Evolutionary conservation across 2,113 vertebrate species (phyloP), one percentile per base, ranked within the genome.

Genomic region (Passer domesticus): DNA sequence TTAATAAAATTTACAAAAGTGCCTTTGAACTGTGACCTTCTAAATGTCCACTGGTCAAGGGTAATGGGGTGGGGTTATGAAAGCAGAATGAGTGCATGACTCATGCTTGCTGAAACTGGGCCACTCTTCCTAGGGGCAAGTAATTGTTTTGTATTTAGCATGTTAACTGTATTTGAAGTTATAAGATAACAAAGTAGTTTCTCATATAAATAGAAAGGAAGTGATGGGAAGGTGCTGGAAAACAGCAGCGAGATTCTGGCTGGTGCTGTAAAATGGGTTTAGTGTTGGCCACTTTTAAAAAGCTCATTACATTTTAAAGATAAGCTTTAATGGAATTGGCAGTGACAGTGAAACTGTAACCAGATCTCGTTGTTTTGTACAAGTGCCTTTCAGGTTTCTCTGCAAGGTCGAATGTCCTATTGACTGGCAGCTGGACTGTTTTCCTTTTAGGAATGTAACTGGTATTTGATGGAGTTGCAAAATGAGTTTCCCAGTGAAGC

Each of bases 271-370:
- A 94, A 77, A 76, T 49, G 20, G 6, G 47, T 73, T 67, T 69
- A 55, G 19, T 37, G 28, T 89, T 69, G 75, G 59, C 70, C 56
- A n/a, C 37, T 90, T 92, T 39, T 46, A 10, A 81, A 63, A 89
- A 80, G 70, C 52, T 94, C 94, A 92, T 92, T 91, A 11, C 76
- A 41, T 58, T 60, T 92, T 93, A 83, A 96, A 94, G 73, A 93
- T 95, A 95, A 94, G 83, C 67, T 81, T 92, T 96, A 96, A 88
- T 94, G 88, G 90, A 10, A 70, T 64, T 85, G 92, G 86, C 60
- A 93, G n/a, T 25, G 64, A 74, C 46, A 93, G 55, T 73, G 50
- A 46, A 63, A 63, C 43, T 82, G 90, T 90, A 95, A 96, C 43
- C 47, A 85, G 87, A 83, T 95, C 85, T 56, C 69, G 31, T 92